These are phyloP conservation scores for Aleiodes testaceus DNA, from an alignment of 2,888 invertebrate genomes.

Conservation along the genomic window DNA sequence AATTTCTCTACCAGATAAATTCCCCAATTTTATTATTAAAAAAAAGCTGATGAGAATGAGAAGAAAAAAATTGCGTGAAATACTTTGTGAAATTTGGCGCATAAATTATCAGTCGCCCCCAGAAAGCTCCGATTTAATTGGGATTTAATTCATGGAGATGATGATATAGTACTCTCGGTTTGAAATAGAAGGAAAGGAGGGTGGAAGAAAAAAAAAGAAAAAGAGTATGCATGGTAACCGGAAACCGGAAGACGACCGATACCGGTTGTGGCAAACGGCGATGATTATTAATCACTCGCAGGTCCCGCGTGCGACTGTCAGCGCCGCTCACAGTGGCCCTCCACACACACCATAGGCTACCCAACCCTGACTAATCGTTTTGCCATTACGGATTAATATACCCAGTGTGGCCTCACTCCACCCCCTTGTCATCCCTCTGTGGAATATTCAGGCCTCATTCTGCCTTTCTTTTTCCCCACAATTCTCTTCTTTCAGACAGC, in stretches of 20 bases:
- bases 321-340: constrained; percentile 50
- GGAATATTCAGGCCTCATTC: constrained; percentile 17
- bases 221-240: constrained; percentile 38
- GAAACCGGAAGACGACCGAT: constrained; percentile 50
- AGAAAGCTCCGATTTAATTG: neutral
- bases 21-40: neutral
- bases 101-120: too few relatives aligned
- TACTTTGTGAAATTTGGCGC: neutral
- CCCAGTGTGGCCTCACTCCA: constrained; percentile 42
- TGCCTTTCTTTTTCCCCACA: neutral
- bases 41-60: neutral
- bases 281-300: constrained; percentile 71
- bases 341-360: constrained; percentile 36
- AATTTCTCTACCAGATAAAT: constrained; percentile 6
- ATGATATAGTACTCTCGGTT: neutral
- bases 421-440: neutral
- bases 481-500: neutral
- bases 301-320: constrained; percentile 71
- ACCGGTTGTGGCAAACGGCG: constrained; percentile 45
- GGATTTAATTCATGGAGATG: neutral
- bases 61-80: neutral
- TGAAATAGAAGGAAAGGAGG: neutral
- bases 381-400: constrained; percentile 70
- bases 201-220: neutral
- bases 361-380: constrained; percentile 70